Conservation (phyloP, 2,113 vertebrate genomes). For the Megalops atlanticus region DNA sequence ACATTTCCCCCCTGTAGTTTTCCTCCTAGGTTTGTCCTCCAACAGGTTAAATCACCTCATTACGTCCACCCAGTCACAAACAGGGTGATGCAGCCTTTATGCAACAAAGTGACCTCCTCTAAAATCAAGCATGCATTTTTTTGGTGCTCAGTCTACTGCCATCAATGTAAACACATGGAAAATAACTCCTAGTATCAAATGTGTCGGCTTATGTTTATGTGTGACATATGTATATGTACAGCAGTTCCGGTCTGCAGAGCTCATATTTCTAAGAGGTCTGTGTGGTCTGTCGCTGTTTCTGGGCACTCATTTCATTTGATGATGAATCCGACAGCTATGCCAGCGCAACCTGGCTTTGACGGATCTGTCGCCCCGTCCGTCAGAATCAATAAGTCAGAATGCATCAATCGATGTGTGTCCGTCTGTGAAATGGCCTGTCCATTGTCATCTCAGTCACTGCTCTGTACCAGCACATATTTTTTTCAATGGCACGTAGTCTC, state of each 20-base stretch:
- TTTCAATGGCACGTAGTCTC: too few species aligned
- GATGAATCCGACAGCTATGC: not conserved
- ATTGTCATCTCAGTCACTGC: not conserved
- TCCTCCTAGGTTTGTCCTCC: too few species aligned
- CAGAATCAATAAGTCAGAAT: not conserved
- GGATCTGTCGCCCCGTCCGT: not conserved
- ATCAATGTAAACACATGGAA: not conserved
- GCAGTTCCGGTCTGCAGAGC: not conserved
- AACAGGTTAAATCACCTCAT: too few species aligned
- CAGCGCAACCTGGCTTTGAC: not conserved
- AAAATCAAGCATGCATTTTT: too few species aligned
- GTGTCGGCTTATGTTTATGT: too few species aligned
- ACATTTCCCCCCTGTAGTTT: too few species aligned
- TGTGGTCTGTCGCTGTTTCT: not conserved
- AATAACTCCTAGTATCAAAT: not conserved
- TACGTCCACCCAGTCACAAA: too few species aligned
- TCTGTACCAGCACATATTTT: too few species aligned
- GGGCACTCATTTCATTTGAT: not conserved
- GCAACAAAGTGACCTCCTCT: too few species aligned
- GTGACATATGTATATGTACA: too few species aligned
- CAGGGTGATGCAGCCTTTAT: too few species aligned
- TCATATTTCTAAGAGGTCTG: not conserved
- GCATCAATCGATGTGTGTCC: not conserved
- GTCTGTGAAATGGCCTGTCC: not conserved
- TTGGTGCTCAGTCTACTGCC: not conserved